These are phyloP conservation scores for Myxocyprinus asiaticus DNA, from an alignment of 2,113 vertebrate genomes.

Conservation along the genomic window DNA sequence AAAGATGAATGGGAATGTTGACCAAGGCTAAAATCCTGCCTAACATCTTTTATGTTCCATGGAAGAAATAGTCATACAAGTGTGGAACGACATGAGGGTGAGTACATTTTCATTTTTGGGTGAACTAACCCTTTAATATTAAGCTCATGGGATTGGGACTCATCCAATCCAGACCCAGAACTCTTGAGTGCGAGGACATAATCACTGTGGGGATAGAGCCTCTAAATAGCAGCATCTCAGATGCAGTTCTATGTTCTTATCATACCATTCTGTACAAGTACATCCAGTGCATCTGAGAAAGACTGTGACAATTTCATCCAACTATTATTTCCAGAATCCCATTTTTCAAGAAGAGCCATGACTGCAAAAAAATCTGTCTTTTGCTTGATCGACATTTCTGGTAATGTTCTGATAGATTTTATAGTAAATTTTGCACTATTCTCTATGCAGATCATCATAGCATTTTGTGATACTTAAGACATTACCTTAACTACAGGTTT, in stretches of 20 bases:
- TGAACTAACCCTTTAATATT: not conserved
- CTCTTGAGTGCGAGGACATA: not conserved
- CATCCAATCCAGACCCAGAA: not conserved
- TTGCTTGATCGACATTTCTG: not conserved
- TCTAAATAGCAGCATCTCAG: conserved; percentile 17
- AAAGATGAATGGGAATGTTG: too few species aligned
- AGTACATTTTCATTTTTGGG: too few species aligned
- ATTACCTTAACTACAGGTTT: not conserved
- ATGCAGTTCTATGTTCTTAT: conserved; percentile 27
- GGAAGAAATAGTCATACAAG: too few species aligned
- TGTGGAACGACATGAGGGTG: too few species aligned
- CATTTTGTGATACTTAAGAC: too few species aligned
- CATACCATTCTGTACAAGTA: conserved; percentile 30
- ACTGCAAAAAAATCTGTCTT: not conserved
- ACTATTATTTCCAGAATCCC: conserved; percentile 14
- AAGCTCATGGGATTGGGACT: not conserved
- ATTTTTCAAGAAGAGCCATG: not conserved
- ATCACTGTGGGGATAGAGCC: not conserved
- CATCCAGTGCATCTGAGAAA: conserved; percentile 15
- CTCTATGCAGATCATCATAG: not conserved
- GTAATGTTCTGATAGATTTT: not conserved
- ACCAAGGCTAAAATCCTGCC: too few species aligned
- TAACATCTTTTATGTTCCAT: not conserved
- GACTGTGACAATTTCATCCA: conserved; percentile 18
- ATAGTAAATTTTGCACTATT: not conserved